phyloP scores from a whole-genome alignment of 2,113 vertebrate species.

The Ctenodactylus gundi region DNA sequence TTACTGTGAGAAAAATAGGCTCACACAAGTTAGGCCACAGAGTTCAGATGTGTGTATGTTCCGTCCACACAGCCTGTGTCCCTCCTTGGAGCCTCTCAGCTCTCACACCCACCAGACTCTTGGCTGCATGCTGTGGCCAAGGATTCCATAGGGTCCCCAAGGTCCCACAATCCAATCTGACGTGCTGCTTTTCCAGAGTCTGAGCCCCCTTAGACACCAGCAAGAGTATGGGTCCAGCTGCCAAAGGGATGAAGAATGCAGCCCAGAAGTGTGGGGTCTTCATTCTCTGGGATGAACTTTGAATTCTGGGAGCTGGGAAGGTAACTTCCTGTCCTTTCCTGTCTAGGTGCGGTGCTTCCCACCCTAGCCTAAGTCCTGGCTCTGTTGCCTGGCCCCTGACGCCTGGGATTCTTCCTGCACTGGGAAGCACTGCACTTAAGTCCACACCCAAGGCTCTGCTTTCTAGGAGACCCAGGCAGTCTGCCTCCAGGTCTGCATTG shows the following conservation, averaged over 20 bases:
- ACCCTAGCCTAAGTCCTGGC: too few species aligned
- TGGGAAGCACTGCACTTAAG: not conserved
- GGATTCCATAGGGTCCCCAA: not conserved
- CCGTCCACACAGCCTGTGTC: accelerated
- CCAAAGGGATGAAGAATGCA: not conserved
- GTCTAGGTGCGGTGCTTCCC: not conserved
- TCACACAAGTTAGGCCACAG: not conserved
- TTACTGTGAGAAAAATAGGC: not conserved
- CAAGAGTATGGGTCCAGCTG: not conserved
- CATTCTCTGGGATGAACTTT: not conserved
- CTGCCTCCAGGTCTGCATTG: not conserved
- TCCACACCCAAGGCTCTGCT: not conserved
- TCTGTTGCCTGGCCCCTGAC: not conserved
- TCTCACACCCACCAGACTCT: not conserved
- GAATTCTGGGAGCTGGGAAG: not conserved
- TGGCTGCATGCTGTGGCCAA: not conserved
- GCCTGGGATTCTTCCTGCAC: not conserved
- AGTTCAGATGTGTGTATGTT: not conserved
- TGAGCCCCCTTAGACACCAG: too few species aligned
- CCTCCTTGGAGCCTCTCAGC: not conserved
- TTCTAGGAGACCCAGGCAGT: not conserved
- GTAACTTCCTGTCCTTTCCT: not conserved
- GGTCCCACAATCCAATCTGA: not conserved
- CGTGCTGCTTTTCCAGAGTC: not conserved
- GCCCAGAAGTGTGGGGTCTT: accelerated